phyloP scores from a whole-genome alignment of 2,888 invertebrate genomes.

The Zaprionus lineosus region DNA sequence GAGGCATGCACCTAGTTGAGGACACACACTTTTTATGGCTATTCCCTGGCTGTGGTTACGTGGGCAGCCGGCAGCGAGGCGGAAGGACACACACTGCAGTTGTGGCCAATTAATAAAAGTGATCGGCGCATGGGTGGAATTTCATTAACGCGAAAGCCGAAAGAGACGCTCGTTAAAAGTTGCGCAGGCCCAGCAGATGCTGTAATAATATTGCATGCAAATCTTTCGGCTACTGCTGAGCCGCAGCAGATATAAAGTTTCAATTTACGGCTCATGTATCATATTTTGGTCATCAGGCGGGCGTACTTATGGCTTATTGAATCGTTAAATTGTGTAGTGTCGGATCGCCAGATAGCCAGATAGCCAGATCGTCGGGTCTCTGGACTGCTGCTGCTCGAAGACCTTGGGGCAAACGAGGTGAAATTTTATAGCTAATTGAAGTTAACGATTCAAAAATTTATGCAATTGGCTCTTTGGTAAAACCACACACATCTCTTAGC shows the following conservation, averaged over 20 bases:
- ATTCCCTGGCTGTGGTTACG: slow-evolving; percentile 55
- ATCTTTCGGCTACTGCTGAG: slow-evolving; percentile 55
- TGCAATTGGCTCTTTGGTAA: slow-evolving; percentile 5
- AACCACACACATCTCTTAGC: too few species aligned
- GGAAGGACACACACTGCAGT: slow-evolving; percentile 25
- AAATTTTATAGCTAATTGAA: slow-evolving; percentile 29
- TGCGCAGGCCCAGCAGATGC: slow-evolving; percentile 59
- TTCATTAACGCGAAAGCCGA: slow-evolving; percentile 48
- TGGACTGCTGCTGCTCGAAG: background rate
- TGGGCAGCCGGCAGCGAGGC: slow-evolving; percentile 34
- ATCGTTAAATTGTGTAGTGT: slow-evolving; percentile 59
- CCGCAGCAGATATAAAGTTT: slow-evolving; percentile 63
- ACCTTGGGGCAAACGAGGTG: slow-evolving; percentile 19
- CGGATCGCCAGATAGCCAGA: slow-evolving; percentile 33
- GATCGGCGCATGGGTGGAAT: slow-evolving; percentile 43
- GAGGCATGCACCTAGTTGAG: slow-evolving; percentile 44
- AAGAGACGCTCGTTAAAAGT: slow-evolving; percentile 64
- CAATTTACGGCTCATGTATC: slow-evolving; percentile 76
- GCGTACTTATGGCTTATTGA: slow-evolving; percentile 62
- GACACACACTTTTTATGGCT: slow-evolving; percentile 69
- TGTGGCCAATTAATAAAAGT: slow-evolving; percentile 63
- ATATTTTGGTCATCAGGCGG: slow-evolving; percentile 62
- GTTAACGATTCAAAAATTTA: slow-evolving; percentile 9
- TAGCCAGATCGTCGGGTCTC: background rate
- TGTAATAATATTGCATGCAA: slow-evolving; percentile 76